A percentile compares a stretch with the other conserved stretches of the same genome.
These are phyloP conservation scores for Crotophaga sulcirostris DNA, from an alignment of 2,113 vertebrate genomes.

Conservation along the genomic window DNA sequence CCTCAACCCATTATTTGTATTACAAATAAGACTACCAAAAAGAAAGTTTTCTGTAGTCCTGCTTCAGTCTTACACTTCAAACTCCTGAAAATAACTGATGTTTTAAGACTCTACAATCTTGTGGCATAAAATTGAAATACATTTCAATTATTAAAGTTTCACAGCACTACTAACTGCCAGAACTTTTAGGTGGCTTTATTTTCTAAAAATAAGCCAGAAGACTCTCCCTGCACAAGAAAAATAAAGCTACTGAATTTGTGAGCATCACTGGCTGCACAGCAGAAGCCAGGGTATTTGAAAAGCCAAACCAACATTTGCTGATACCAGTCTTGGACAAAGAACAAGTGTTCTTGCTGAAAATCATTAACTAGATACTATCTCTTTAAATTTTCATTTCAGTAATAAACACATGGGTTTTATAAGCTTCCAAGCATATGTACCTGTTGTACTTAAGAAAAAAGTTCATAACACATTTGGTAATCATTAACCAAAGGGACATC, in stretches of 20 bases:
- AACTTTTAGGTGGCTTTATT: background rate
- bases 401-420: background rate
- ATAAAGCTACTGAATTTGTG: background rate
- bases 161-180: background rate
- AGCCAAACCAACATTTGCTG: background rate
- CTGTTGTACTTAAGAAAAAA: background rate
- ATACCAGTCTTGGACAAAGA: background rate
- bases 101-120: background rate
- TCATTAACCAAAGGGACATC: background rate
- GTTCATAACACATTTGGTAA: background rate
- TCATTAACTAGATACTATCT: background rate
- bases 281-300: background rate
- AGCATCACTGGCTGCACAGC: background rate
- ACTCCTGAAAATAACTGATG: background rate
- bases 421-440: background rate
- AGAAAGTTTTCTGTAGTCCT: background rate
- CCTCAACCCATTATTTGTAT: background rate
- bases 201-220: background rate
- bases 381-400: background rate
- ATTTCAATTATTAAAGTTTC: background rate
- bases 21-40: background rate
- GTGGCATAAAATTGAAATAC: background rate
- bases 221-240: background rate
- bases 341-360: background rate
- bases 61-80: background rate